A percentile compares a stretch with the other conserved stretches of the same genome.
Conservation (phyloP, 2,113 vertebrate species). For the Hylia prasina region DNA sequence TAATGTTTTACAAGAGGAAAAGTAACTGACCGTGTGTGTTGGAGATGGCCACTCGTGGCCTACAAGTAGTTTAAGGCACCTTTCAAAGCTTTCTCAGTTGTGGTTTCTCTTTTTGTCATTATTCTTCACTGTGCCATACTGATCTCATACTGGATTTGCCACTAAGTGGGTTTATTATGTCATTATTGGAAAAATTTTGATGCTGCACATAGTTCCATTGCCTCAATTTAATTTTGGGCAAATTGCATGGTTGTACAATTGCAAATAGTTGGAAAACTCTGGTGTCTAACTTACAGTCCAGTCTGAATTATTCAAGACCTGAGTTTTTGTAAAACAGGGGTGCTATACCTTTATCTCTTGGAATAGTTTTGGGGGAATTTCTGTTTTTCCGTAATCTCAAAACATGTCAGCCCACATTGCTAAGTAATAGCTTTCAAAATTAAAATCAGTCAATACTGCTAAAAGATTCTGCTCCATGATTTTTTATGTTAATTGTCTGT, state of each 20-base stretch:
- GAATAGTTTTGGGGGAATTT: background rate
- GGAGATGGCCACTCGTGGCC: background rate
- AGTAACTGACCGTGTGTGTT: background rate
- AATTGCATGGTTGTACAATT: background rate
- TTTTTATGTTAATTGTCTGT: background rate
- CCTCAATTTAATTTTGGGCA: background rate
- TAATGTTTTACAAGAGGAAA: background rate
- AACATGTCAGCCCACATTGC: background rate
- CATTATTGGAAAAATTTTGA: background rate
- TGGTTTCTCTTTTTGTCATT: background rate
- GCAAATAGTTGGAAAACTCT: background rate
- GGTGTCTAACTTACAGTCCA: background rate
- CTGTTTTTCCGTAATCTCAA: background rate
- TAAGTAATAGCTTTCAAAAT: background rate
- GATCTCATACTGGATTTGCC: background rate
- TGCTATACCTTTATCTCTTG: background rate
- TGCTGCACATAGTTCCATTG: background rate
- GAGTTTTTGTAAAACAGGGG: background rate
- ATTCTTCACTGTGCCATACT: background rate
- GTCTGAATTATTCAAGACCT: background rate
- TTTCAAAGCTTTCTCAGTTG: background rate
- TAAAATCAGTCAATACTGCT: background rate
- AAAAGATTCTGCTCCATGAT: background rate
- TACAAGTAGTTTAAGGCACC: background rate
- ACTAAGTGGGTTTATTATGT: background rate